These are phyloP conservation scores for Acronicta alni DNA, from an alignment of 2,888 invertebrate species.

Conservation along the genomic window DNA sequence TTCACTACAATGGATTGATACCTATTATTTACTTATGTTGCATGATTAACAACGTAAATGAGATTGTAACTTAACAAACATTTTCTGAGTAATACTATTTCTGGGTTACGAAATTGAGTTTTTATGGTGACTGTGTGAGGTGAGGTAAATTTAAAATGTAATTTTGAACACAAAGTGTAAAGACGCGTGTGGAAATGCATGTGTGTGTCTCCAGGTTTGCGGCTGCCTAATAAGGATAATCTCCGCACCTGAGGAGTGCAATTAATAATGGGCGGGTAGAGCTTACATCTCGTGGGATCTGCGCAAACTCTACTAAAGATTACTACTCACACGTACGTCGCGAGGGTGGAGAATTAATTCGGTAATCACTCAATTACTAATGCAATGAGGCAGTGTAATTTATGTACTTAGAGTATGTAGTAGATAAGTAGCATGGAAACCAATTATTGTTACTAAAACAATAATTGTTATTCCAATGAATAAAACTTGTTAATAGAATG, in stretches of 20 bases:
- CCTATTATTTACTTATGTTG: slow-evolving; percentile 66
- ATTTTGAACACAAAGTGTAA: slow-evolving; percentile 27
- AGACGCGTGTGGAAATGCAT: slow-evolving; percentile 71
- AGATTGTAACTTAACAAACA: slow-evolving; percentile 63
- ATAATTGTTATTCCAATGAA: slow-evolving; percentile 52
- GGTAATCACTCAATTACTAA: slow-evolving; percentile 62
- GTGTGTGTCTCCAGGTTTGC: slow-evolving; percentile 73
- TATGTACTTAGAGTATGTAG: slow-evolving; percentile 56
- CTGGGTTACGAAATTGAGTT: slow-evolving; percentile 38
- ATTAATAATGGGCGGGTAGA: slow-evolving; percentile 83
- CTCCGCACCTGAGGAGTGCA: slow-evolving; percentile 85
- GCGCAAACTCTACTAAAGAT: slow-evolving; percentile 72
- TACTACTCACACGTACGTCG: slow-evolving; percentile 51
- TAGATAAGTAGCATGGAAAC: slow-evolving; percentile 55
- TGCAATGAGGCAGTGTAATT: slow-evolving; percentile 55
- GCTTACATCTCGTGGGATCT: slow-evolving; percentile 65
- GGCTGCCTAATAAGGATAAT: slow-evolving; percentile 86
- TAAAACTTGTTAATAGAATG: slow-evolving; percentile 51
- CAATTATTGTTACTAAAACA: slow-evolving; percentile 54
- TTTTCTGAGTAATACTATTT: slow-evolving; percentile 53
- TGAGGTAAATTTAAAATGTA: slow-evolving; percentile 20
- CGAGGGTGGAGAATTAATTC: slow-evolving; percentile 65
- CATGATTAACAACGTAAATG: slow-evolving; percentile 66
- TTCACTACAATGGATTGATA: slow-evolving; percentile 71
- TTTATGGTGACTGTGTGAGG: slow-evolving; percentile 19